Evolutionary conservation across 2,888 invertebrate genomes (phyloP), one percentile per base, ranked within the genome.

Genomic region (Fabriciana adippe): DNA sequence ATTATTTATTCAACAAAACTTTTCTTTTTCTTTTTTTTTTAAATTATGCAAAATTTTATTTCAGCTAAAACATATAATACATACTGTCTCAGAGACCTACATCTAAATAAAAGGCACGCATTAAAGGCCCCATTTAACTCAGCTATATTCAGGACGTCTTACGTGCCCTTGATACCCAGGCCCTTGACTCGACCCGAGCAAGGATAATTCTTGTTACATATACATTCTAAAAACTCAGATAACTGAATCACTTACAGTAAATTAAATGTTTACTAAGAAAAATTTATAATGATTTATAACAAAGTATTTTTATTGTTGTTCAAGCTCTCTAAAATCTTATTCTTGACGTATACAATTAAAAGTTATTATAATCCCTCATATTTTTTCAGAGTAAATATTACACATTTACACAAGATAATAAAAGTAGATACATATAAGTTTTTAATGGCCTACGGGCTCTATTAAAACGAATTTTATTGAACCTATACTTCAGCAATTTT

Each of bases 131-230:
- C 18, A 59, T 21, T 59, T 31, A 48, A 26, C n/a, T 48, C 48
- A 1, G 26, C 11, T 16, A 50, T 55, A 56, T 18, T 57, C 21
- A 65, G 64, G 57, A 65, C 57, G 57, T 57, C 64, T 13, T 41
- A 18, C 4, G 21, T 41, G 56, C 51, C 57, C 64, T 57, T 57
- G 64, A 26, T 51, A 57, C 45, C 56, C 57, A 21, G 51, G 45
- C 45, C 45, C 41, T 57, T 26, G 51, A 65, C 56, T 18, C 57
- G 57, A 26, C 48, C 48, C 47, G 13, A 21, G 45, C 6, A 26
- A 21, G 45, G 31, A 59, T 48, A 59, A 31, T 48, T 48, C 26
- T 48, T 48, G 26, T 31, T 15, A 31, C 16, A 26, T 59, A 59
- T 0, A 21, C 15, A 21, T 21, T 47, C 8, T 57, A 48, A n/a